These are phyloP conservation scores for Ochotona curzoniae DNA, from an alignment of 2,113 vertebrate genomes.

Conservation along the genomic window DNA sequence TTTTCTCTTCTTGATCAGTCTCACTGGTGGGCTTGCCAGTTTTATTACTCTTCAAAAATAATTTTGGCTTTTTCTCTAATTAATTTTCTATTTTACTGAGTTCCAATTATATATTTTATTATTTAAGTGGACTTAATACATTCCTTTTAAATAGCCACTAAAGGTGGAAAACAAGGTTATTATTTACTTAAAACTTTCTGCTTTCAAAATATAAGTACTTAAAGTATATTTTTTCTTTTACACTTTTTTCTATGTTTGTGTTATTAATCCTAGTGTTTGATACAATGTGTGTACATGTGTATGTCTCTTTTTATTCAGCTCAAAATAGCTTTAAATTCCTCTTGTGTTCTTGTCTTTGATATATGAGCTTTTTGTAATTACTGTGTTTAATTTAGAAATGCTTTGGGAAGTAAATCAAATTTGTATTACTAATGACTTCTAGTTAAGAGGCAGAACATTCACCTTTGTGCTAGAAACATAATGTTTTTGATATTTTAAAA, in stretches of 20 bases:
- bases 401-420: neutral
- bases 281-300: neutral
- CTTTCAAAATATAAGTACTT: neutral
- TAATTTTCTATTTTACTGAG: neutral
- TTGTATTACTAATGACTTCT: neutral
- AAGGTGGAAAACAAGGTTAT: neutral
- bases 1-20: neutral
- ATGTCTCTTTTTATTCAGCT: neutral
- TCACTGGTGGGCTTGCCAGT: neutral
- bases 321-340: neutral
- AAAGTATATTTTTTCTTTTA: neutral
- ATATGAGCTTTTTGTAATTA: neutral
- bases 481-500: slow-evolving; percentile 12
- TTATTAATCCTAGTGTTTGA: too few relatives aligned
- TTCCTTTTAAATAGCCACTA: neutral
- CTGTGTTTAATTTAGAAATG: neutral
- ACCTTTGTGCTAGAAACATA: neutral
- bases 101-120: neutral
- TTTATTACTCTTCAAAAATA: neutral
- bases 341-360: neutral
- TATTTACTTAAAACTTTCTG: neutral
- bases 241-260: too few relatives aligned
- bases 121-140: neutral
- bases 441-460: neutral
- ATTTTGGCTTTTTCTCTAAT: neutral